Conservation (phyloP, 2,113 vertebrate species). For the Tretioscincus oriximinensis region DNA sequence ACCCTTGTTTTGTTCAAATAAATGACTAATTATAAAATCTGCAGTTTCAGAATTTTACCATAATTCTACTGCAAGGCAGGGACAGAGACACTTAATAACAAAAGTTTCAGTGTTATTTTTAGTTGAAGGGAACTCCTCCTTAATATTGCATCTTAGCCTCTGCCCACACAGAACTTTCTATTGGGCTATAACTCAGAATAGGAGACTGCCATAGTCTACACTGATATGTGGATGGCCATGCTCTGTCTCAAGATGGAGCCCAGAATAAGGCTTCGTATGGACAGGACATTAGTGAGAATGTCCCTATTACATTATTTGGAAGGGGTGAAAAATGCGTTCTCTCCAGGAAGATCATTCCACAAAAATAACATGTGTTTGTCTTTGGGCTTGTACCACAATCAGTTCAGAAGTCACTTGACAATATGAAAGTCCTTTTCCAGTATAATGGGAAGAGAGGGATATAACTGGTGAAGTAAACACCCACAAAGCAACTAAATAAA, state of each 20-base stretch:
- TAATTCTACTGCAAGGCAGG: conserved; percentile 34
- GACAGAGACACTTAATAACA: neutral
- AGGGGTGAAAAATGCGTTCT: neutral
- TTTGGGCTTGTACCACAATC: neutral
- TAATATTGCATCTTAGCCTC: too few relatives aligned
- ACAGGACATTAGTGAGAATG: too few relatives aligned
- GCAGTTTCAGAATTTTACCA: conserved; percentile 57
- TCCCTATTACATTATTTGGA: neutral
- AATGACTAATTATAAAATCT: conserved; percentile 32
- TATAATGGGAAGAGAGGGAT: too few relatives aligned
- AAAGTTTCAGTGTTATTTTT: neutral
- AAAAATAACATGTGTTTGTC: neutral
- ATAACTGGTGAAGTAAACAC: neutral
- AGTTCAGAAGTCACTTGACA: neutral
- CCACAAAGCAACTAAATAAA: neutral
- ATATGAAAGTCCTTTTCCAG: neutral
- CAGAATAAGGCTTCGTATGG: too few relatives aligned
- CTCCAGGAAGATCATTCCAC: neutral
- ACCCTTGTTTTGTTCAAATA: neutral
- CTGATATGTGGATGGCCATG: too few relatives aligned
- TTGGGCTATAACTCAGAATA: too few relatives aligned
- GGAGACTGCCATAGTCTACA: too few relatives aligned
- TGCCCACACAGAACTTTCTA: too few relatives aligned
- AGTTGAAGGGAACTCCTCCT: neutral
- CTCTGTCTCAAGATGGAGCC: too few relatives aligned